Conservation (phyloP, 2,113 vertebrate genomes). For the Chaetorhynchus papuensis region DNA sequence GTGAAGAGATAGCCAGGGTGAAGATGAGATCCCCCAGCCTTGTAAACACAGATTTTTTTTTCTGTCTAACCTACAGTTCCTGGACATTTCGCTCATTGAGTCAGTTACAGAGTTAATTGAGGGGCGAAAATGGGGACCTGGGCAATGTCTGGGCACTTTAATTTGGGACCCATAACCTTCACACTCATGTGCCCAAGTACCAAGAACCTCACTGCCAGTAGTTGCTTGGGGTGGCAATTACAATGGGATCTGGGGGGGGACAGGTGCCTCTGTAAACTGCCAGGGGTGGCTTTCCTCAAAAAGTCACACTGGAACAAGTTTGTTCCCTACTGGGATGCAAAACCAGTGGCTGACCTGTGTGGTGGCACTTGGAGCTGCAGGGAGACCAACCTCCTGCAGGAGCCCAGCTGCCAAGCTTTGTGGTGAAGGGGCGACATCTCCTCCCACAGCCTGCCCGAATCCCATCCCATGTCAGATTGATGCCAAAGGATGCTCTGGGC, state of each 20-base stretch:
- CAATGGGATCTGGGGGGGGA: too few species aligned
- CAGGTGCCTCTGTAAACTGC: background rate
- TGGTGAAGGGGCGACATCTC: background rate
- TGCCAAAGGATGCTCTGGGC: background rate
- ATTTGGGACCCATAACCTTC: background rate
- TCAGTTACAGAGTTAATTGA: background rate
- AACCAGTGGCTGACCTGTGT: background rate
- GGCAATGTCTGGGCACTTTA: background rate
- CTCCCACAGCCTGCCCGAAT: background rate
- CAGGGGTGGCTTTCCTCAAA: rapidly evolving
- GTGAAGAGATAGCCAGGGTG: background rate
- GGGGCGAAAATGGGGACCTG: background rate
- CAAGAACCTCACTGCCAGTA: background rate
- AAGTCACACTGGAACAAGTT: background rate
- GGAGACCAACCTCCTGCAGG: background rate
- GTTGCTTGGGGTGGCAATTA: background rate
- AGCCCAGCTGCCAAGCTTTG: background rate
- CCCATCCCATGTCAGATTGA: rapidly evolving
- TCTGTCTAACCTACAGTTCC: background rate
- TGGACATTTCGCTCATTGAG: background rate
- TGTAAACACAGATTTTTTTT: constrained; percentile 27
- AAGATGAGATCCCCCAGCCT: background rate
- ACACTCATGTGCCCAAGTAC: background rate
- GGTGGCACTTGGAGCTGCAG: background rate
- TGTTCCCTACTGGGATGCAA: background rate